Evolutionary conservation across 2,113 vertebrate species (phyloP).

Genomic region (Phoxinus phoxinus): DNA sequence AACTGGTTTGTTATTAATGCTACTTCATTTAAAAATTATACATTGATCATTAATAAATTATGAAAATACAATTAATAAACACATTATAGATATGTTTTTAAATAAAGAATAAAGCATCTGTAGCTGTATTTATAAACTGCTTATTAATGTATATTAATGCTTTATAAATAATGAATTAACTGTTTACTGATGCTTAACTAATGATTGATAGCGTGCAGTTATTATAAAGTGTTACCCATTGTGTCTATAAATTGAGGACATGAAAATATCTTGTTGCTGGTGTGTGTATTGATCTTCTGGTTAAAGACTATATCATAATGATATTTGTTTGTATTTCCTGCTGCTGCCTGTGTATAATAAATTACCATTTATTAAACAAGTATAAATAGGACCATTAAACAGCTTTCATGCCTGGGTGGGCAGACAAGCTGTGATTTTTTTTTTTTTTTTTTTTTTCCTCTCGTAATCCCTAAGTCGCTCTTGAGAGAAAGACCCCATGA

Average conservation of each 20-base stretch:
- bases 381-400: constrained; percentile 5
- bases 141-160: no score
- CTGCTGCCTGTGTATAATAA: neutral
- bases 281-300: neutral
- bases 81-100: no score
- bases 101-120: no score
- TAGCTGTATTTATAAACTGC: no score
- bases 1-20: no score
- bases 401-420: constrained; percentile 1
- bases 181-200: no score
- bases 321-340: neutral
- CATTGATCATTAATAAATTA: no score
- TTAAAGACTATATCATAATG: neutral
- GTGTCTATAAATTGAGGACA: neutral
- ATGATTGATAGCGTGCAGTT: no score
- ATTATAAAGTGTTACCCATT: neutral
- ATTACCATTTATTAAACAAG: neutral
- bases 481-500: constrained; percentile 11
- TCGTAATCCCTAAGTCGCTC: constrained; percentile 38
- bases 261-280: neutral
- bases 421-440: constrained; percentile 24
- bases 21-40: no score
- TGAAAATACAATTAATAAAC: no score
- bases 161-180: no score
- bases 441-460: constrained; percentile 3